These are phyloP conservation scores for Heliconius hermathena DNA, from an alignment of 1,140 invertebrate species.

Conservation along the genomic window DNA sequence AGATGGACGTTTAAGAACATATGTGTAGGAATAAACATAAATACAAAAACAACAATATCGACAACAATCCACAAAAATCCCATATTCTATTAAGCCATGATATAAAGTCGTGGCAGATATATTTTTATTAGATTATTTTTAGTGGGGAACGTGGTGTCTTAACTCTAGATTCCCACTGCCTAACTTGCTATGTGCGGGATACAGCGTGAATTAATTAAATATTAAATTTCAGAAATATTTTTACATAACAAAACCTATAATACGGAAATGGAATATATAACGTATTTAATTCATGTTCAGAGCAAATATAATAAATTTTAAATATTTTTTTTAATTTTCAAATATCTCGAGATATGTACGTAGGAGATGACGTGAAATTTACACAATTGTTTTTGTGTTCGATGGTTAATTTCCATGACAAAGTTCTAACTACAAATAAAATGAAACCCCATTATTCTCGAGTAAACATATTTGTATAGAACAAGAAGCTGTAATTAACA, in stretches of 20 bases:
- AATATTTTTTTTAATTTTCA: background rate
- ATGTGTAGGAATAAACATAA: background rate
- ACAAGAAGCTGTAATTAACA: background rate
- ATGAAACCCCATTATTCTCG: background rate
- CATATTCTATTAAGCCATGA: constrained; percentile 78
- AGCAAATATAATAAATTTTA: background rate
- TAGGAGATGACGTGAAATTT: background rate
- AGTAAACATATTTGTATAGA: background rate
- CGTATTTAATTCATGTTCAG: too few relatives aligned
- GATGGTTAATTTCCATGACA: constrained; percentile 3
- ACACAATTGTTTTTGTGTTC: background rate
- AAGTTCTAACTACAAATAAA: background rate
- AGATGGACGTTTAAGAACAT: background rate
- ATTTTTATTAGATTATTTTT: too few relatives aligned
- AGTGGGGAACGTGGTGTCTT: too few relatives aligned
- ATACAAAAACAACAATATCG: background rate
- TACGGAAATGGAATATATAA: too few relatives aligned
- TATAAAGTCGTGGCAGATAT: constrained; percentile 51
- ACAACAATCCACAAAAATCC: constrained; percentile 3
- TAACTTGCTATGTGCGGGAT: too few relatives aligned
- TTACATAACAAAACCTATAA: too few relatives aligned
- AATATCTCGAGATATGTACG: background rate
- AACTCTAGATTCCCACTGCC: too few relatives aligned
- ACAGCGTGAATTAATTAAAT: too few relatives aligned
- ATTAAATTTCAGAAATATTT: constrained; percentile 33